phyloP scores from a whole-genome alignment of 1,140 invertebrate species.

The Nymphalis io region DNA sequence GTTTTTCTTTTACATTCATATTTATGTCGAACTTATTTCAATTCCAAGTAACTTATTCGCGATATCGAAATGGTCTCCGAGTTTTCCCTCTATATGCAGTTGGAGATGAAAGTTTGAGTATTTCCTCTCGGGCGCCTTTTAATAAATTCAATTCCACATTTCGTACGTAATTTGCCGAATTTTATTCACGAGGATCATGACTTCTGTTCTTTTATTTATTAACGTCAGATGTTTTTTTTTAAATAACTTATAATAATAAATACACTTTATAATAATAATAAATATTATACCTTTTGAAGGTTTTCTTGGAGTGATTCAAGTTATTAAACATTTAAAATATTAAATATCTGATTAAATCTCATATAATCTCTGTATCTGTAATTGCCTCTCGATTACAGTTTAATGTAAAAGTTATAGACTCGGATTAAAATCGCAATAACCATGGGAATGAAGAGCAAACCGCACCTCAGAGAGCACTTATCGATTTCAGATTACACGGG shows the following conservation, averaged over 20 bases:
- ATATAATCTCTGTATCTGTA: not conserved
- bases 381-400: not conserved
- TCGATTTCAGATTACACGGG: slow-evolving; percentile 31
- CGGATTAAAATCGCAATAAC: slow-evolving; percentile 7
- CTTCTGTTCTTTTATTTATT: not conserved
- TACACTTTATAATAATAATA: no score
- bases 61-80: slow-evolving; percentile 12
- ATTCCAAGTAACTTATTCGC: slow-evolving; percentile 17
- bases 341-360: not conserved
- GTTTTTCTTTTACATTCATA: slow-evolving; percentile 22
- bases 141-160: slow-evolving; percentile 8
- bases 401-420: not conserved
- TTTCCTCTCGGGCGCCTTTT: not conserved
- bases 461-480: slow-evolving; percentile 22
- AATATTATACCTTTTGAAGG: no score
- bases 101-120: slow-evolving; percentile 10
- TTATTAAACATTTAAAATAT: not conserved
- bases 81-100: slow-evolving; percentile 13
- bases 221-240: no score
- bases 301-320: no score
- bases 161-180: slow-evolving; percentile 4
- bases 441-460: slow-evolving; percentile 22
- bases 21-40: slow-evolving; percentile 29
- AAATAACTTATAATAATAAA: no score
- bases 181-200: not conserved